Percentiles rank a stretch among this genome's conserved stretches.
Conservation (phyloP, 2,888 invertebrate species). For the Biston betularia region DNA sequence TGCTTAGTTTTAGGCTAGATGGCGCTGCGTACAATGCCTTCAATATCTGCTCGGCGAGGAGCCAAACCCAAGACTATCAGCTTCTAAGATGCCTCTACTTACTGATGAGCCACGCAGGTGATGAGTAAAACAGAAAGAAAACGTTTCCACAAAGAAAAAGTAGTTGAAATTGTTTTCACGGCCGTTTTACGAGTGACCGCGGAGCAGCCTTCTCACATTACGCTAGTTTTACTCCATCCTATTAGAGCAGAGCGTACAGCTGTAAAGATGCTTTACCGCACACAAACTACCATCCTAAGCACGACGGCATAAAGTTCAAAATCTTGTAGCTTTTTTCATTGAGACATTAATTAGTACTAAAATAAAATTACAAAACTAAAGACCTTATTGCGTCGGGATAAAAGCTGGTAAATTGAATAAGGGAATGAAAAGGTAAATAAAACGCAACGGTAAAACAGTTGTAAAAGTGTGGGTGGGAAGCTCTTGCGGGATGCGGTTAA, state of each 20-base stretch:
- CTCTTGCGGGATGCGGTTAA: slow-evolving; percentile 43
- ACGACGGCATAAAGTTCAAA: slow-evolving; percentile 36
- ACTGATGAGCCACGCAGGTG: no score
- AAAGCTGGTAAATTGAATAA: slow-evolving; percentile 50
- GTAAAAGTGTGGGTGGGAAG: slow-evolving; percentile 50
- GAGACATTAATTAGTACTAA: slow-evolving; percentile 47
- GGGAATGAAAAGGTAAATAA: slow-evolving; percentile 54
- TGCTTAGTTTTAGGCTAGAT: no score
- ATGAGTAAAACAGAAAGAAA: slow-evolving; percentile 1
- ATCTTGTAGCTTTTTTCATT: slow-evolving; percentile 28
- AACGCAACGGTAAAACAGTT: slow-evolving; percentile 51
- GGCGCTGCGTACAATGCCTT: no score
- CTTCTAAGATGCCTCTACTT: no score
- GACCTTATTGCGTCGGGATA: slow-evolving; percentile 46
- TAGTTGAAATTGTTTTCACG: slow-evolving; percentile 21
- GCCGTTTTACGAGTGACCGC: slow-evolving; percentile 24
- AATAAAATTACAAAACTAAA: slow-evolving; percentile 46
- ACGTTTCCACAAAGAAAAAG: background rate
- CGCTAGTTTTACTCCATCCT: slow-evolving; percentile 24
- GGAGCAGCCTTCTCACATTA: slow-evolving; percentile 17
- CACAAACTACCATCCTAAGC: slow-evolving; percentile 17
- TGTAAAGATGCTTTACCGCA: slow-evolving; percentile 30
- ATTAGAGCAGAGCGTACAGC: slow-evolving; percentile 21
- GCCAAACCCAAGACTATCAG: background rate
- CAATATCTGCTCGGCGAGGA: no score